A percentile compares a stretch with the other conserved stretches of the same genome.
These are phyloP conservation scores for Caretta caretta DNA, from an alignment of 2,113 vertebrate genomes.

Conservation along the genomic window DNA sequence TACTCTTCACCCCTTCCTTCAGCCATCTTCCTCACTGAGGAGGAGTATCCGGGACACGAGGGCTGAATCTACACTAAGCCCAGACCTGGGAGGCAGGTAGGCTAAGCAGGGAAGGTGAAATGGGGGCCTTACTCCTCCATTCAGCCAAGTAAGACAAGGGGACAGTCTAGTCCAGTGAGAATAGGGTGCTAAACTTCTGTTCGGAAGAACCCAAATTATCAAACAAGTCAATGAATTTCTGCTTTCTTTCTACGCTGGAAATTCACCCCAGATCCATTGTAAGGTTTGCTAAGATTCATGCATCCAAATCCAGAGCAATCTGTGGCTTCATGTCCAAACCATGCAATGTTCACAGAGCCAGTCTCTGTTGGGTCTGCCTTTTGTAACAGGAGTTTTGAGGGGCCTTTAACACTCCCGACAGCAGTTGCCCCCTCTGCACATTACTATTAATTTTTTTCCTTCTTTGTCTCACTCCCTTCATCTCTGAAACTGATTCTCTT, in stretches of 20 bases:
- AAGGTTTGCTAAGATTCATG: not conserved
- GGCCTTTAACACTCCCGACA: not conserved
- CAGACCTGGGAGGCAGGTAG: not conserved
- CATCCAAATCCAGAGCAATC: not conserved
- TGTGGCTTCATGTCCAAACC: not conserved
- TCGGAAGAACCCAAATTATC: not conserved
- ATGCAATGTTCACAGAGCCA: not conserved
- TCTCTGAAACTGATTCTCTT: not conserved
- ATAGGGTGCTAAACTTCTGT: not conserved
- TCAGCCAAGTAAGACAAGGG: not conserved
- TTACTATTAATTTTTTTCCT: not conserved
- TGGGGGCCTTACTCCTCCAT: not conserved
- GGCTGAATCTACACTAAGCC: not conserved
- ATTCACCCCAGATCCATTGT: not conserved
- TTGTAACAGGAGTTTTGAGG: not conserved
- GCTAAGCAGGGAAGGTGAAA: not conserved
- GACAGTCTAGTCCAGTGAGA: not conserved
- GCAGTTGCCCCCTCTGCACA: not conserved
- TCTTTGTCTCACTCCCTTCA: accelerated
- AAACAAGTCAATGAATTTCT: not conserved
- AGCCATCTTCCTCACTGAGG: not conserved
- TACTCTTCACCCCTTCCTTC: not conserved
- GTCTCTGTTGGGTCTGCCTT: not conserved
- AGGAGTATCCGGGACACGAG: not conserved
- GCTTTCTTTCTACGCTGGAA: not conserved